phyloP scores from a whole-genome alignment of 2,113 vertebrate species.

The Ophthalmolycus amberensis region DNA sequence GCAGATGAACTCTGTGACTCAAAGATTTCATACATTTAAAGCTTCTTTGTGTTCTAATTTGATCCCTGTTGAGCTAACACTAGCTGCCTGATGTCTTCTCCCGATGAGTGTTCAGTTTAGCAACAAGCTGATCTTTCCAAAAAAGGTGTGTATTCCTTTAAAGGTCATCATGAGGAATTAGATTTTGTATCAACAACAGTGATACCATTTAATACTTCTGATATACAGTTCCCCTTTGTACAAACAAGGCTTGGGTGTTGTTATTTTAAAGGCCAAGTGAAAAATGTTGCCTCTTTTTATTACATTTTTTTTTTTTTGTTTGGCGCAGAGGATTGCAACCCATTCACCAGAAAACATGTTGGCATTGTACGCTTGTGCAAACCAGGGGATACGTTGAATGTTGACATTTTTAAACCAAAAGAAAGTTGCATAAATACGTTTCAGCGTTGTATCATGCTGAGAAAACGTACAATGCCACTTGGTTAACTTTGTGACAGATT shows the following conservation, averaged over 20 bases:
- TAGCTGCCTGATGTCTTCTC: background rate
- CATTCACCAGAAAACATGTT: too few species aligned
- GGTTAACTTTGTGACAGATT: too few species aligned
- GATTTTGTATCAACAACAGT: conserved; percentile 16
- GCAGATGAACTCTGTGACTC: background rate
- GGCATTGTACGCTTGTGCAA: too few species aligned
- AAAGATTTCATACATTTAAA: background rate
- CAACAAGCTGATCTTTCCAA: background rate
- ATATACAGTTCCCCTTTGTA: background rate
- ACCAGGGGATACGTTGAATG: too few species aligned
- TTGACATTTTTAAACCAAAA: too few species aligned
- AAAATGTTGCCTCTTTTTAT: background rate
- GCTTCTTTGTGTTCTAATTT: background rate
- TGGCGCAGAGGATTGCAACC: background rate
- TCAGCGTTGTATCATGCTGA: too few species aligned
- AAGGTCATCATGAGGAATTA: background rate
- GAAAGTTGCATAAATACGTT: too few species aligned
- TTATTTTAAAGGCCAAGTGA: background rate
- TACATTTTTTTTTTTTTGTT: background rate
- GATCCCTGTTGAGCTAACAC: background rate
- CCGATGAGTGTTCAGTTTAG: background rate
- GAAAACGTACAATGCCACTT: too few species aligned
- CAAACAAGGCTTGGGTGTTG: background rate
- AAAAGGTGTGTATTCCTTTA: background rate
- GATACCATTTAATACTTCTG: background rate